Evolutionary conservation across 1,140 invertebrate species (phyloP).

Genomic region (Ladona fulva): DNA sequence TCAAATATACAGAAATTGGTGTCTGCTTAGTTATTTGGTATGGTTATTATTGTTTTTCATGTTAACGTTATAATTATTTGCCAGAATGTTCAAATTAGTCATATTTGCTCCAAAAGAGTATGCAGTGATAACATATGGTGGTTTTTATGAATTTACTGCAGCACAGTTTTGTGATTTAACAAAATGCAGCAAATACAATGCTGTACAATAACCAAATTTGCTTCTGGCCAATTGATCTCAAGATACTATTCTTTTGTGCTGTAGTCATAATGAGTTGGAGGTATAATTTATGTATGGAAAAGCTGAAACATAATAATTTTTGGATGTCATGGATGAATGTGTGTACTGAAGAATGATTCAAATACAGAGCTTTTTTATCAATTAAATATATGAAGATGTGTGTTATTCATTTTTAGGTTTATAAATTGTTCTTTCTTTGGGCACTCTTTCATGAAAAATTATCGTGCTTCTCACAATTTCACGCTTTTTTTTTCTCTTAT

Average conservation of each 20-base stretch:
- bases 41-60: neutral
- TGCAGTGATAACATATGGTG: neutral
- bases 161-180: slow-evolving; percentile 5
- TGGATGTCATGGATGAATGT: neutral
- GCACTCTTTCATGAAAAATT: too few species aligned
- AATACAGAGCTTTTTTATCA: neutral
- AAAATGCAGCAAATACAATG: neutral
- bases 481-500: too few species aligned
- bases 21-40: neutral
- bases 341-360: neutral
- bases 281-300: neutral
- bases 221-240: neutral
- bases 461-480: too few species aligned
- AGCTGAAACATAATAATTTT: neutral
- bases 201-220: neutral
- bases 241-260: neutral
- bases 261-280: neutral
- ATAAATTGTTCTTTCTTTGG: too few species aligned
- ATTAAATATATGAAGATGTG: neutral
- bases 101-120: neutral
- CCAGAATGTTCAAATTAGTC: neutral
- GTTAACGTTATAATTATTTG: neutral
- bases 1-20: neutral
- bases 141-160: neutral
- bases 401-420: too few species aligned